phyloP scores from a whole-genome alignment of 23 tunicate genomes.

The Clavelina lepadiformis region DNA sequence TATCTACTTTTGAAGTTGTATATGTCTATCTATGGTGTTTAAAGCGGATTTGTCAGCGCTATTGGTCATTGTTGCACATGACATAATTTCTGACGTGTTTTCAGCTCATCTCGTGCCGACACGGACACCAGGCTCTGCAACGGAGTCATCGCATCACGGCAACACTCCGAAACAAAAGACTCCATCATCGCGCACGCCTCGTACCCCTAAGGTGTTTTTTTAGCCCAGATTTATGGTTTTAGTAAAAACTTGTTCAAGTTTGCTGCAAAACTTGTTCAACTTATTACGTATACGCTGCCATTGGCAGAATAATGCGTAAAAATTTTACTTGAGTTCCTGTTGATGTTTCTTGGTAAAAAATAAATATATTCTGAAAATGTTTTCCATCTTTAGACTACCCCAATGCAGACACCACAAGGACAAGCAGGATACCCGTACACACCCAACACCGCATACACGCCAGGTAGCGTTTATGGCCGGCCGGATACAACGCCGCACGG shows the following conservation, averaged over 20 bases:
- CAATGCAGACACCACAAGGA: conserved; percentile 31
- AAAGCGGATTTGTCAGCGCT: too few species aligned
- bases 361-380: too few species aligned
- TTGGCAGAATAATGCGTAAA: not conserved
- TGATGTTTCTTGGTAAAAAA: too few species aligned
- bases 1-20: too few species aligned
- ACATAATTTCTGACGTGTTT: not conserved
- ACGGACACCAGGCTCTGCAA: conserved; percentile 41
- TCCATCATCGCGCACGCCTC: conserved; percentile 41
- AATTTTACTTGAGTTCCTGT: too few species aligned
- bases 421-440: conserved; percentile 35
- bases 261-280: not conserved
- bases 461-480: conserved; percentile 21
- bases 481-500: conserved; percentile 3
- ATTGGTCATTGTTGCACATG: too few species aligned
- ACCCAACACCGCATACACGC: conserved; percentile 29
- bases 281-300: not conserved
- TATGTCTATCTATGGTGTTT: too few species aligned
- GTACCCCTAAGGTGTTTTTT: conserved; percentile 31
- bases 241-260: too few species aligned
- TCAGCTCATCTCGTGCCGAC: conserved; percentile 34
- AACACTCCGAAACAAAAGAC: conserved; percentile 24
- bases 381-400: conserved; percentile 39
- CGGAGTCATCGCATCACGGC: conserved; percentile 12
- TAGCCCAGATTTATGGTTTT: not conserved